Evolutionary conservation across 2,888 invertebrate genomes (phyloP).

Genomic region (Tetrapedia diversipes): DNA sequence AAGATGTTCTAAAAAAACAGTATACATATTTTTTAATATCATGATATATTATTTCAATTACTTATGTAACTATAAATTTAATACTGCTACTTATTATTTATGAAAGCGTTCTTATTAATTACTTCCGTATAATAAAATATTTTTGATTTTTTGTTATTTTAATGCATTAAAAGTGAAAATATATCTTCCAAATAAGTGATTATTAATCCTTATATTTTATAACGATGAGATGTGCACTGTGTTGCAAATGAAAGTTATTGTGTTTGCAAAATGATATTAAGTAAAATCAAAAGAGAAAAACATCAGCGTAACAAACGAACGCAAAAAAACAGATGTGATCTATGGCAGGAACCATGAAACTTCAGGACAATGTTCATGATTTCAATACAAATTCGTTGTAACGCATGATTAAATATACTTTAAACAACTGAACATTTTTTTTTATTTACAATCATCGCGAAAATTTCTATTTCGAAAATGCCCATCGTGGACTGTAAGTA

Average conservation of each 20-base stretch:
- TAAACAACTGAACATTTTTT: constrained; percentile 3
- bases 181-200: background rate
- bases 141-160: background rate
- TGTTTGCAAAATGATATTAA: background rate
- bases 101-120: background rate
- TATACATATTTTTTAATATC: background rate
- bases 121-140: background rate
- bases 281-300: constrained; percentile 29
- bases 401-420: constrained; percentile 54
- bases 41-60: background rate
- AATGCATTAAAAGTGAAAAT: background rate
- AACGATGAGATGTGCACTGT: too few species aligned
- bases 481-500: constrained; percentile 41
- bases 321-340: constrained; percentile 62
- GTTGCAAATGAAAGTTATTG: too few species aligned
- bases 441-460: constrained; percentile 1
- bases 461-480: constrained; percentile 28
- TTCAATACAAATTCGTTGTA: constrained; percentile 70
- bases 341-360: constrained; percentile 42
- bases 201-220: background rate
- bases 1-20: background rate
- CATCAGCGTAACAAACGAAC: constrained; percentile 61
- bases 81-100: background rate
- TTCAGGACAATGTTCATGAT: constrained; percentile 64
- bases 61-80: background rate